Evolutionary conservation across 2,113 vertebrate genomes (phyloP).

Genomic region (Acinonyx jubatus): DNA sequence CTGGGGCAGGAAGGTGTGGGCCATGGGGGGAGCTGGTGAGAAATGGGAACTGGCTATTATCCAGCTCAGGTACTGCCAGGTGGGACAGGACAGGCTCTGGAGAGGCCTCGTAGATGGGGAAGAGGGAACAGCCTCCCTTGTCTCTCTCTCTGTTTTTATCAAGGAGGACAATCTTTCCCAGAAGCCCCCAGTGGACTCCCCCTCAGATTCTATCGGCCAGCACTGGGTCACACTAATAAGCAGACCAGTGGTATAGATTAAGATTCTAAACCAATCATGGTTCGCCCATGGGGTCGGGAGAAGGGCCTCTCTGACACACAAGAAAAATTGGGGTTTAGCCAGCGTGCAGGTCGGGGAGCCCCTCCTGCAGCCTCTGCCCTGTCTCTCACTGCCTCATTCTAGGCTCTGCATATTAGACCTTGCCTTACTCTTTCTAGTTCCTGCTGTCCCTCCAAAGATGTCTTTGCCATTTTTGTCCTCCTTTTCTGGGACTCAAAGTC

Average conservation of each 20-base stretch:
- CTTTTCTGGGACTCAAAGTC: background rate
- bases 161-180: background rate
- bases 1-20: background rate
- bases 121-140: background rate
- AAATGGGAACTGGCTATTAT: background rate
- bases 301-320: background rate
- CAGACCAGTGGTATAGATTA: background rate
- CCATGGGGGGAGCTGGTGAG: background rate
- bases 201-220: background rate
- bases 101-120: background rate
- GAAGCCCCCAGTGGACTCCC: background rate
- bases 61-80: background rate
- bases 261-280: background rate
- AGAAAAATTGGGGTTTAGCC: background rate
- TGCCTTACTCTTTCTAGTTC: background rate
- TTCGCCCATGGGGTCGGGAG: background rate
- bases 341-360: fast-evolving
- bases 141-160: background rate
- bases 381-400: background rate
- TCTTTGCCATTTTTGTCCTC: background rate
- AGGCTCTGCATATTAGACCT: background rate
- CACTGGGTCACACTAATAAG: background rate
- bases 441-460: background rate
- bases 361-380: too few species aligned
- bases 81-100: background rate